Evolutionary conservation across 1,140 invertebrate genomes (phyloP).

Genomic region (Caenorhabditis brenneri): DNA sequence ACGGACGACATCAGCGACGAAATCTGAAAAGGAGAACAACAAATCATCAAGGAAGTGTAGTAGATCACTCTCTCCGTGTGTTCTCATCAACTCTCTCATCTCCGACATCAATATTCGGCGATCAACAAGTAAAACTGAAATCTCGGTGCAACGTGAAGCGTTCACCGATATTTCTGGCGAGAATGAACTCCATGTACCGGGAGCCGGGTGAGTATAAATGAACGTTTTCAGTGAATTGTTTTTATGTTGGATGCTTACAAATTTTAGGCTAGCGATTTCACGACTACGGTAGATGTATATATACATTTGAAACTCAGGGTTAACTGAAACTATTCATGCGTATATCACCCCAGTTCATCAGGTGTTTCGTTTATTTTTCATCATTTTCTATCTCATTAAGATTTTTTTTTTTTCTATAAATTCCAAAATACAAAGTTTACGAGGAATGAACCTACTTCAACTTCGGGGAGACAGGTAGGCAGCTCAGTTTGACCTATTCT

Average conservation of each 20-base stretch:
- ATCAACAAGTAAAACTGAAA: background rate
- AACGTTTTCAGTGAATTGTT: too few species aligned
- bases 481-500: too few species aligned
- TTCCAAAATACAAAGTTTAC: background rate
- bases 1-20: background rate
- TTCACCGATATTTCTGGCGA: background rate
- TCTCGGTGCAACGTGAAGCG: slow-evolving; percentile 5
- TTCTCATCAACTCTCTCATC: background rate
- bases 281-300: too few species aligned
- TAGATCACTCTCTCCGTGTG: background rate
- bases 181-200: slow-evolving; percentile 9
- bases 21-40: background rate
- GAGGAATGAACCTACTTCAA: background rate
- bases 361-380: background rate
- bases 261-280: too few species aligned
- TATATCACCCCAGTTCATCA: background rate
- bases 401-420: background rate
- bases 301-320: too few species aligned
- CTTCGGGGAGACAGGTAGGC: too few species aligned
- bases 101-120: slow-evolving; percentile 33
- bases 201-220: background rate
- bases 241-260: too few species aligned
- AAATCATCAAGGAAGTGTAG: background rate
- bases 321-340: too few species aligned
- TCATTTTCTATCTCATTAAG: background rate